phyloP scores from a whole-genome alignment of 2,797 vertebrate species.

The Champsocephalus gunnari region DNA sequence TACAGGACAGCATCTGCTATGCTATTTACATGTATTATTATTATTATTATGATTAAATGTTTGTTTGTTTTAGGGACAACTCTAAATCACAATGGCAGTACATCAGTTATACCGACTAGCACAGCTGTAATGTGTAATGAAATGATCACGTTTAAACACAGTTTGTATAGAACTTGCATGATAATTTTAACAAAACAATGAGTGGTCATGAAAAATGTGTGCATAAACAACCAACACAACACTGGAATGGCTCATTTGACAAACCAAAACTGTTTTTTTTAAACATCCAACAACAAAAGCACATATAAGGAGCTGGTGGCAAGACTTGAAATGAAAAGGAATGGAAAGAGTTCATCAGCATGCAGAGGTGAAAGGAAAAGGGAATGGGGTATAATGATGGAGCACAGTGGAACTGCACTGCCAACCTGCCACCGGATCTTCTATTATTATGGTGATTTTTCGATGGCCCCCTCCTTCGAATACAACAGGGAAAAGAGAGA shows the following conservation, averaged over 20 bases:
- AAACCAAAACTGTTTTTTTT: background rate
- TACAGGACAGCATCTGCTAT: slow-evolving; percentile 1
- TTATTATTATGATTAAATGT: background rate
- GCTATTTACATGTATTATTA: background rate
- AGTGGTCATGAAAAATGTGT: slow-evolving; percentile 26
- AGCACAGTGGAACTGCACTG: slow-evolving; percentile 79
- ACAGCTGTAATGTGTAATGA: background rate
- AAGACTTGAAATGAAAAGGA: slow-evolving; percentile 49
- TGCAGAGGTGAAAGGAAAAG: slow-evolving; percentile 49
- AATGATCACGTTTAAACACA: background rate
- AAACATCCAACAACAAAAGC: background rate
- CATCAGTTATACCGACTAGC: background rate
- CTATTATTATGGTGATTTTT: slow-evolving; percentile 99
- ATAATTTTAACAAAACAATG: slow-evolving; percentile 22
- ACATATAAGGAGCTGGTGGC: slow-evolving; percentile 36
- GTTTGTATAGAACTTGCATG: background rate
- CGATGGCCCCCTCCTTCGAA: slow-evolving; percentile 89
- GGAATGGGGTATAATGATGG: slow-evolving; percentile 58
- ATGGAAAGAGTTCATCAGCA: slow-evolving; percentile 46
- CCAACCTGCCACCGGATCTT: slow-evolving; percentile 98
- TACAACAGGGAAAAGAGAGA: slow-evolving; percentile 57
- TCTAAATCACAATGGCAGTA: background rate
- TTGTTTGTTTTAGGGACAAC: background rate
- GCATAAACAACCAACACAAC: slow-evolving; percentile 10
- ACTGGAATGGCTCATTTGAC: slow-evolving; percentile 18